Base-by-base conservation (phyloP, 2,888 invertebrate species). In the Machimus rusticus region DNA sequence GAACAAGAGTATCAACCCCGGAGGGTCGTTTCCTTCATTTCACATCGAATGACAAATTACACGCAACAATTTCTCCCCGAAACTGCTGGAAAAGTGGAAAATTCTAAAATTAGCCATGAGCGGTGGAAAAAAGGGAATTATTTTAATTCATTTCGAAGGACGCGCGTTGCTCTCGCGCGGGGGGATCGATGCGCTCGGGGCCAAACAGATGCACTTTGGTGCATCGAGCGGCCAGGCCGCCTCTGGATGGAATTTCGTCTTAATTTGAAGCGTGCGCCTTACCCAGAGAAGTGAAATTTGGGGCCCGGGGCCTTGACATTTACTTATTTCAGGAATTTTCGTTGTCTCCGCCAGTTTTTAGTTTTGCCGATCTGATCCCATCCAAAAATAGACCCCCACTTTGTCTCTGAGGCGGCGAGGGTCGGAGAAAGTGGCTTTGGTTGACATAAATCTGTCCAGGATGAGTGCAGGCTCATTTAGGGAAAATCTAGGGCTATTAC, bases 261-360 rank as follows among this genome's bases (percentile, higher is more conserved):
- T 46, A 74, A 74, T 85, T 85, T 85, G 74, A 74, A 46, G 74
- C 51, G 39, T 19, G 57, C 16, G 79, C 31, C n/a, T 74, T 85
- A 43, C 66, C 57, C 19, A 28, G 51, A 77, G 55, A 77, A 23
- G 8, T 51, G 19, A 86, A 55, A 77, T 76, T 77, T 86, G 34
- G 28, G 2, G 77, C 51, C 34, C 37, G 57, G 28, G 77, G 86
- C 86, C 86, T 86, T 86, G 86, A 86, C 77, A 77, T 86, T 86
- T 78, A 86, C 86, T 86, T 86, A 86, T 86, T 86, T 86, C 86
- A 86, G 77, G 86, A 86, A 86, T 86, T 77, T 77, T n/a, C 34
- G 19, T 82, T 39, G 57, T 37, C 66, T 86, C 34, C 57, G 37
- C 37, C 34, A 77, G 77, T 51, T 86, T 86, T 77, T 23, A 77